phyloP scores from a whole-genome alignment of 2,888 invertebrate genomes.

The Pollenia labialis region DNA sequence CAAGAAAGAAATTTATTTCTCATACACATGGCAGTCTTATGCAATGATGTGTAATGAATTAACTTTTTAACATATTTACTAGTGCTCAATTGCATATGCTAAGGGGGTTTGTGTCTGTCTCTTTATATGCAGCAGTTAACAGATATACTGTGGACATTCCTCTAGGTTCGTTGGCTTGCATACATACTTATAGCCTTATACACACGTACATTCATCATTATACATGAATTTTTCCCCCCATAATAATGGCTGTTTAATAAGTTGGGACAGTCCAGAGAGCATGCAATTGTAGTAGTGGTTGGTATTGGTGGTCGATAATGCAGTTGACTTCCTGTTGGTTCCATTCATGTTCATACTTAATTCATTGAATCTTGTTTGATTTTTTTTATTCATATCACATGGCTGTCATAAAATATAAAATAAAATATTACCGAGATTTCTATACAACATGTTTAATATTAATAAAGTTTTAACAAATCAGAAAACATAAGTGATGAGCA shows the following conservation, averaged over 20 bases:
- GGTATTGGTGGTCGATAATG: constrained; percentile 64
- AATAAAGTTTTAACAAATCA: constrained; percentile 59
- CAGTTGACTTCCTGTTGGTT: constrained; percentile 66
- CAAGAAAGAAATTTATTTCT: constrained; percentile 61
- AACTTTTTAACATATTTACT: constrained; percentile 73
- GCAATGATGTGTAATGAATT: constrained; percentile 79
- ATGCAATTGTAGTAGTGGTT: neutral
- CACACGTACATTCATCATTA: neutral
- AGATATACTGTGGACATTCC: constrained; percentile 42
- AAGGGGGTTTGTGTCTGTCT: constrained; percentile 16
- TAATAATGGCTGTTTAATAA: constrained; percentile 65
- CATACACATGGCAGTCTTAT: constrained; percentile 69
- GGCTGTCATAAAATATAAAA: constrained; percentile 64
- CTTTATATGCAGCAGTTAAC: neutral
- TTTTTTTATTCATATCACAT: constrained; percentile 43
- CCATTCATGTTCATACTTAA: constrained; percentile 43
- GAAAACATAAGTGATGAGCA: constrained; percentile 43
- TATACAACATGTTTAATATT: constrained; percentile 55
- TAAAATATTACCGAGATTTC: constrained; percentile 60
- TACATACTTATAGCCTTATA: constrained; percentile 5
- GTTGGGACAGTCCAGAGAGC: constrained; percentile 43
- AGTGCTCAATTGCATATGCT: constrained; percentile 69
- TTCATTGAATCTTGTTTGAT: constrained; percentile 28
- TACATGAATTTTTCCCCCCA: neutral
- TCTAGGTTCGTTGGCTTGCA: constrained; percentile 67